Evolutionary conservation across 2,888 invertebrate genomes (phyloP), one percentile per base, ranked within the genome.

Genomic region (Drosophila subsilvestris): DNA sequence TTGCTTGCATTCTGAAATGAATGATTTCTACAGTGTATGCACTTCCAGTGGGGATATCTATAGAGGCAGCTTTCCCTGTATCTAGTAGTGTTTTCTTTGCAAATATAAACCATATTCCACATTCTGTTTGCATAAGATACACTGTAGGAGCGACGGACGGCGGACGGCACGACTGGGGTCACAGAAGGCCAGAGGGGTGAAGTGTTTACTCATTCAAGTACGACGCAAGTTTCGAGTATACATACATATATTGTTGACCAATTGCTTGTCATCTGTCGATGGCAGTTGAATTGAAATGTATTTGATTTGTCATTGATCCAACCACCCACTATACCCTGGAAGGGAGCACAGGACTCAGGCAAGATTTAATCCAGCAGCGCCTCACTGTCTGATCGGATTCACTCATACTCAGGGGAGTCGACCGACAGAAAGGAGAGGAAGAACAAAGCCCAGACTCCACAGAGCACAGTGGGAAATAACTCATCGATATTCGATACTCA

Each of bases 121-220:
- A 69, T 51, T 47, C 22, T 45, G 67, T 57, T 56, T 66, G 66
- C 67, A 57, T 27, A 57, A 67, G 56, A 57, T 58, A 50, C 57
- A 57, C 54, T 57, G 10, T 55, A 42, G 27, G 32, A 22, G 50
- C 48, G 45, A 45, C 18, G 43, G 12, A 10, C n/a, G 44, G 20
- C n/a, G 42, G 0, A 25, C 43, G 42, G 53, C n/a, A n/a, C n/a
- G 53, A 29, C 9, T 22, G 20, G 22, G 47, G 32, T 32, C 20
- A 18, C 20, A 12, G 47, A 20, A 50, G 9, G n/a, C 44, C 20
- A 54, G 20, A 5, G 47, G 47, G 47, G 32, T 32, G 22, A 54
- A 56, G 47, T 74, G 61, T 75, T 82, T 75, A 79, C 73, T 63
- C 56, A 75, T 65, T 69, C 74, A 60, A 80, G 65, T 79, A 80